Conservation (phyloP, 64 coral and sea anemone species). For the Hydrozoanthus tunicans region DNA sequence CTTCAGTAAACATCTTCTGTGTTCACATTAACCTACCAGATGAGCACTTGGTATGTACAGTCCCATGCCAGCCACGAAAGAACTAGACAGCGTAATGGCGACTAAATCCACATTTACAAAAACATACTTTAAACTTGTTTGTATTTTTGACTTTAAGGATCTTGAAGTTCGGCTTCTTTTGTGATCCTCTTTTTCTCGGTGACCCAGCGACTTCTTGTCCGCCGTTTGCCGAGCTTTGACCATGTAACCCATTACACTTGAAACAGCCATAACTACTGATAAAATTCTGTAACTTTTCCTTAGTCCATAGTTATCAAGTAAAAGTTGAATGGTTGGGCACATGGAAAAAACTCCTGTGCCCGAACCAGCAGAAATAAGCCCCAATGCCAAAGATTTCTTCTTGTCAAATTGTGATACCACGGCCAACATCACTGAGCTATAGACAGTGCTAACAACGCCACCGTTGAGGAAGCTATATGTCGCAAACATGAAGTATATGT, state of each 20-base stretch:
- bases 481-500: conserved; percentile 25
- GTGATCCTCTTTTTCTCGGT: neutral
- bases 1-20: too few species aligned
- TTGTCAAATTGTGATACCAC: conserved; percentile 21
- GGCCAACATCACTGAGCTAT: neutral
- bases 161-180: neutral
- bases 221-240: neutral
- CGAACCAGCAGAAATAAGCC: neutral
- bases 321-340: neutral
- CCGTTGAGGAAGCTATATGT: conserved; percentile 25
- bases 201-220: neutral
- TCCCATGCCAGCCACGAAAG: conserved; percentile 30
- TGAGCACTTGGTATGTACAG: neutral
- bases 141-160: neutral
- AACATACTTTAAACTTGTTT: neutral
- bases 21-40: neutral
- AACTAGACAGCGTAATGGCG: neutral
- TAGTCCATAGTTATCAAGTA: conserved; percentile 3
- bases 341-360: conserved; percentile 1
- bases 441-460: neutral
- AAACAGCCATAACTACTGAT: neutral
- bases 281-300: conserved; percentile 3
- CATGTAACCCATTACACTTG: neutral
- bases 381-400: conserved; percentile 5
- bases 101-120: neutral